phyloP scores from a whole-genome alignment of 1,140 invertebrate genomes.

The Tetraneura akinire region DNA sequence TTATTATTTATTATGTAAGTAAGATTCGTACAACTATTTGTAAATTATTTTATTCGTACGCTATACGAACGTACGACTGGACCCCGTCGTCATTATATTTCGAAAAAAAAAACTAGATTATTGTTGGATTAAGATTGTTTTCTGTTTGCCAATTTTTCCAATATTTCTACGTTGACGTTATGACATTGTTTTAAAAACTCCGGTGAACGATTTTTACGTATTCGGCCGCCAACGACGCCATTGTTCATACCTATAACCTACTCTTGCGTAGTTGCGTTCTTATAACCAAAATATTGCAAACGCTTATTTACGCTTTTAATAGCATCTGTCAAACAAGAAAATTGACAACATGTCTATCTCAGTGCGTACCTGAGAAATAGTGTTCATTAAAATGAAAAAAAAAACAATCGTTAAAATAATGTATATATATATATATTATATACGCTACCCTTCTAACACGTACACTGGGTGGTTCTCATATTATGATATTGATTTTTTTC shows the following conservation, averaged over 20 bases:
- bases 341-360: conserved; percentile 21
- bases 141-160: neutral
- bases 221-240: neutral
- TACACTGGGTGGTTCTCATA: neutral
- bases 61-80: too few relatives aligned
- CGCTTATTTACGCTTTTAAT: conserved; percentile 8
- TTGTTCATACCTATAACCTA: too few relatives aligned
- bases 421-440: conserved; percentile 1
- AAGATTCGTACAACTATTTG: too few relatives aligned
- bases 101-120: neutral
- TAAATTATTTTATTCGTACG: too few relatives aligned
- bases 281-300: neutral
- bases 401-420: neutral
- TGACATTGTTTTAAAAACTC: neutral
- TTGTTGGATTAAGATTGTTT: neutral
- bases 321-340: conserved; percentile 1
- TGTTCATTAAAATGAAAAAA: too few relatives aligned
- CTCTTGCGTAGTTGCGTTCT: too few relatives aligned
- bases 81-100: neutral
- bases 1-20: too few relatives aligned
- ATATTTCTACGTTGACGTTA: neutral
- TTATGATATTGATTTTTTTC: conserved; percentile 19
- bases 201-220: neutral
- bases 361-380: neutral
- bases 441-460: too few relatives aligned